Evolutionary conservation across 2,113 vertebrate genomes (phyloP), one percentile per base, ranked within the genome.

Genomic region (Glaucomys volans): DNA sequence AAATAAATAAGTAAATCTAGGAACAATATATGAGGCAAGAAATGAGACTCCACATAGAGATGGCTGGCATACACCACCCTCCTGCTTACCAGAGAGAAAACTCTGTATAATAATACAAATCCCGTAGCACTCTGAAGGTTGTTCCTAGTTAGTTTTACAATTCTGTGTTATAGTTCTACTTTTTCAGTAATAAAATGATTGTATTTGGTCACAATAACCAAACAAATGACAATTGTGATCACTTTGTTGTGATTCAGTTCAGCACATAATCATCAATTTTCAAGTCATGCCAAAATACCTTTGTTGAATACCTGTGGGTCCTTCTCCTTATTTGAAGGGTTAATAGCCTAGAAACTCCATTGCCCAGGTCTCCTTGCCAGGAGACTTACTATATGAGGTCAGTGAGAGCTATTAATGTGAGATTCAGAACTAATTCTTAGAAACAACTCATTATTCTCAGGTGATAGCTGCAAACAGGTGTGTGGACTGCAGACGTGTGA

Each of bases 31-130:
- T 6, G 5, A 71, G 14, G 35, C 3, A n/a, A 85, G 11, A 44
- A 72, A 90, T 42, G 8, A 30, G 11, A 32, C 2, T 42, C 26
- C 9, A 16, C 0, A 47, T 3, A 30, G 20, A 82, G 28, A 67
- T 8, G 5, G 24, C 4, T 42, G 4, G 4, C 10, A n/a, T 7
- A 64, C 1, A 10, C 18, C 5, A 42, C 2, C 42, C 30, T 76
- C 6, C 24, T 57, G 2, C 18, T 59, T 54, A 76, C 9, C 2
- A 52, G 11, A 50, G 30, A 9, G 32, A 71, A 80, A 13, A 57
- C 9, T 86, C 1, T 18, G 4, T 47, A 40, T 62, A 54, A 69
- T 50, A 90, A 57, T n/a, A n/a, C n/a, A 74, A 80, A 40, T 87
- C 8, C 1, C 26, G 42, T 2, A 79, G 5, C 47, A 62, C 40